phyloP scores from a whole-genome alignment of 2,888 invertebrate species.

The Acleris cristana region DNA sequence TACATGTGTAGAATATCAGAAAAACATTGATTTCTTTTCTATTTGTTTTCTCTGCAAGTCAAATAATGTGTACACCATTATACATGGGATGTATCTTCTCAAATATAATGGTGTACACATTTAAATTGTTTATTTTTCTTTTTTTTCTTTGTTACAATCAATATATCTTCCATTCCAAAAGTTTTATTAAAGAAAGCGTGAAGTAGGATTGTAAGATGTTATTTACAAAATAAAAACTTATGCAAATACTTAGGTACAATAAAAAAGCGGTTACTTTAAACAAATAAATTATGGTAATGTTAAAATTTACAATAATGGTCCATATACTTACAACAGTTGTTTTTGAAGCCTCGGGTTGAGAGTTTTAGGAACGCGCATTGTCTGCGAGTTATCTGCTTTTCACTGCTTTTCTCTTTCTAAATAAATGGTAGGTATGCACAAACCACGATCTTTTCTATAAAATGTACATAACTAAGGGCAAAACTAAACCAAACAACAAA shows the following conservation, averaged over 20 bases:
- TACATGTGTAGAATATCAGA: too few species aligned
- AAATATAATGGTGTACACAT: too few species aligned
- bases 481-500: slow-evolving; percentile 27
- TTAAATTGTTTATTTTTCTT: too few species aligned
- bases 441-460: slow-evolving; percentile 25
- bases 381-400: slow-evolving; percentile 9
- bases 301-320: not conserved
- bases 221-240: not conserved
- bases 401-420: slow-evolving; percentile 9
- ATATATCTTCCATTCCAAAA: too few species aligned
- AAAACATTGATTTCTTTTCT: too few species aligned
- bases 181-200: too few species aligned
- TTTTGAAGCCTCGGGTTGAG: slow-evolving; percentile 58
- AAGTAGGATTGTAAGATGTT: not conserved
- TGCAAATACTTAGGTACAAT: slow-evolving; percentile 1
- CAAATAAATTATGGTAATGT: not conserved
- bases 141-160: too few species aligned
- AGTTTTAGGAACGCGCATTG: slow-evolving; percentile 62
- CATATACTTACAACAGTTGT: slow-evolving; percentile 62
- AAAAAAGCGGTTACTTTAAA: not conserved
- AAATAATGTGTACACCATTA: too few species aligned
- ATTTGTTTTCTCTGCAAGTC: too few species aligned
- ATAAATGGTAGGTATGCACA: slow-evolving; percentile 19
- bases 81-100: too few species aligned
- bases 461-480: slow-evolving; percentile 14